Evolutionary conservation across 2,113 vertebrate species (phyloP), one percentile per base, ranked within the genome.

Genomic region (Lepisosteus osseus): DNA sequence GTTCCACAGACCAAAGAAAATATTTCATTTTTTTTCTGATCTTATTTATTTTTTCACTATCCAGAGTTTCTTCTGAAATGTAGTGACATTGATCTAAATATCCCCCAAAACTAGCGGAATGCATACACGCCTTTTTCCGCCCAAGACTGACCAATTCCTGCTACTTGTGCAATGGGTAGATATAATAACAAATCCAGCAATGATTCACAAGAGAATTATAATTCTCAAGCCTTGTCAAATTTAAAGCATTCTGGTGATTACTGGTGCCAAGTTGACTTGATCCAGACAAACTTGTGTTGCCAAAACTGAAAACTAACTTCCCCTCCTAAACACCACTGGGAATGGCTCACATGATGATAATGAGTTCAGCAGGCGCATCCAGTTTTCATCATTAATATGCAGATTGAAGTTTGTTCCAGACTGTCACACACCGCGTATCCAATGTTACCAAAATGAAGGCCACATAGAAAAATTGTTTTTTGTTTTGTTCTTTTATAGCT

Each of bases 351-450:
- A 29, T 29, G n/a, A 29, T 13, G 8, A 41, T 65, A 65, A 65
- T 65, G 62, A 65, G 29, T 65, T 64, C 62, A 64, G 62, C 62
- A 64, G 62, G 13, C 62, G 41, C 62, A 64, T 41, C 14, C 62
- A 2, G 62, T 43, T 64, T 64, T 64, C 62, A 64, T 64, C 62
- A 64, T 64, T 40, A 59, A 59, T 59, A 59, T n/a, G 57, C 14
- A 15, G 5, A 59, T 59, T 59, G 4, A 59, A n/a, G 12, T n/a
- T 4, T 59, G 2, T 59, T 13, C 11, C 57, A 59, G 6, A 59
- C 57, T n/a, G 7, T 7, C 6, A 9, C 11, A 2, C 5, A 65
- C 12, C 2, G 13, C 14, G 4, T 13, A 13, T 59, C 11, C 11
- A 6, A 59, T 2, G 3, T 2, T 59, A 5, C 14, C 14, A n/a